Conservation (phyloP, 2,113 vertebrate genomes). For the Tricholaema leucomelas region DNA sequence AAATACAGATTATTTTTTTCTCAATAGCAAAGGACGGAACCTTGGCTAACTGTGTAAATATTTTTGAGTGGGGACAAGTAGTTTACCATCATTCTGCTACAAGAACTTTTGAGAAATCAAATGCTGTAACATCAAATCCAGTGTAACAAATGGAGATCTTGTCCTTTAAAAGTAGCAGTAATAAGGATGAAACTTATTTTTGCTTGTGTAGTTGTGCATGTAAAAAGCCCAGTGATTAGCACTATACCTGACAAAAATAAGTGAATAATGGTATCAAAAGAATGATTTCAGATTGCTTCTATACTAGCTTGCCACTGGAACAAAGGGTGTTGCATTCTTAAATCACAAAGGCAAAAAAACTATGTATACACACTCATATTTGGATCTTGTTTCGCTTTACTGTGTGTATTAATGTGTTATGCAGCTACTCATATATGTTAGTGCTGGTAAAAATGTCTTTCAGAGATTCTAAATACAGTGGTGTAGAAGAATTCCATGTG, state of each 20-base stretch:
- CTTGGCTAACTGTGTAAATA: not conserved
- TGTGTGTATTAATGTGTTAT: not conserved
- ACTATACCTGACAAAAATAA: not conserved
- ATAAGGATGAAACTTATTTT: not conserved
- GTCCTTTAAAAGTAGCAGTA: not conserved
- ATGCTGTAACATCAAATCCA: not conserved
- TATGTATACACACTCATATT: not conserved
- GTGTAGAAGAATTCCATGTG: not conserved
- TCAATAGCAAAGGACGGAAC: not conserved
- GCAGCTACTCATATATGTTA: not conserved
- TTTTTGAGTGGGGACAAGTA: not conserved
- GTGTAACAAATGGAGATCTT: not conserved
- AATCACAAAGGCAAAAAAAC: not conserved
- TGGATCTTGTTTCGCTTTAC: not conserved
- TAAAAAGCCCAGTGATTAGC: not conserved
- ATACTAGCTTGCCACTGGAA: not conserved
- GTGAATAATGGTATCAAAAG: not conserved
- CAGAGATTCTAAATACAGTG: not conserved
- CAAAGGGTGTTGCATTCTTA: not conserved
- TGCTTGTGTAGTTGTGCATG: not conserved
- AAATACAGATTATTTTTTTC: constrained; percentile 18
- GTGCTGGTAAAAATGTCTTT: not conserved
- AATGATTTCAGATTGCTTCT: not conserved
- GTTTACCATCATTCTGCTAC: not conserved
- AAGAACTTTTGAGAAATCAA: not conserved